phyloP scores from a whole-genome alignment of 2,797 vertebrate species.

The Echeneis naucrates region DNA sequence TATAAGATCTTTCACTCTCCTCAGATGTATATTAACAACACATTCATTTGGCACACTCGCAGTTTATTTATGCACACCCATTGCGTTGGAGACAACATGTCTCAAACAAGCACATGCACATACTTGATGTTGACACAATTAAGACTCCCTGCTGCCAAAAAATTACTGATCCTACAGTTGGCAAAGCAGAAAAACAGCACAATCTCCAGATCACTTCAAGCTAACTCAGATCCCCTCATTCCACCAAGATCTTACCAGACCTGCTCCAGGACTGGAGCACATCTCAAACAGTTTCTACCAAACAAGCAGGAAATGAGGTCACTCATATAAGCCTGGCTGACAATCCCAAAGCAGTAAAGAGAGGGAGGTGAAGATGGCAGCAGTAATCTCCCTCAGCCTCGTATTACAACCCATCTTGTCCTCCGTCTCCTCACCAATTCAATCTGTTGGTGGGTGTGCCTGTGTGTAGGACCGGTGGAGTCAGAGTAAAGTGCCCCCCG shows the following conservation, averaged over 20 bases:
- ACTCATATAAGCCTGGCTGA: conserved; percentile 64
- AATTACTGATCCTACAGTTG: conserved; percentile 31
- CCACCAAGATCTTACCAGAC: conserved; percentile 20
- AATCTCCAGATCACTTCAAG: background rate
- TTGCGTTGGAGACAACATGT: conserved; percentile 49
- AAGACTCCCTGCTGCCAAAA: conserved; percentile 29
- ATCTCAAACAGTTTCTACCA: conserved; percentile 35
- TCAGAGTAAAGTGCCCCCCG: conserved; percentile 29
- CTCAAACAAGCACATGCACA: conserved; percentile 56
- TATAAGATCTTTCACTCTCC: background rate
- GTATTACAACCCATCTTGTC: conserved; percentile 45
- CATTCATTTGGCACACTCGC: conserved; percentile 25
- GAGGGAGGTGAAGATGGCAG: conserved; percentile 68
- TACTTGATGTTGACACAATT: conserved; percentile 52
- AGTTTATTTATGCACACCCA: conserved; percentile 45
- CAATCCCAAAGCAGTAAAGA: conserved; percentile 57
- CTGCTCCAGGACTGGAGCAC: conserved; percentile 43
- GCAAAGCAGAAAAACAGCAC: conserved; percentile 15
- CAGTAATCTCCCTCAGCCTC: conserved; percentile 69
- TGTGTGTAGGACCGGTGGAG: conserved; percentile 36
- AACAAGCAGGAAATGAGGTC: conserved; percentile 73
- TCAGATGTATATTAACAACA: conserved; percentile 7
- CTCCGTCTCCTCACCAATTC: conserved; percentile 37
- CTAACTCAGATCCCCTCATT: conserved; percentile 5
- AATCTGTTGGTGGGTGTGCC: conserved; percentile 46